Percentiles rank a stretch among this genome's conserved stretches.
Evolutionary conservation across 1,140 invertebrate genomes (phyloP).

Genomic region (Drosophila novamexicana): DNA sequence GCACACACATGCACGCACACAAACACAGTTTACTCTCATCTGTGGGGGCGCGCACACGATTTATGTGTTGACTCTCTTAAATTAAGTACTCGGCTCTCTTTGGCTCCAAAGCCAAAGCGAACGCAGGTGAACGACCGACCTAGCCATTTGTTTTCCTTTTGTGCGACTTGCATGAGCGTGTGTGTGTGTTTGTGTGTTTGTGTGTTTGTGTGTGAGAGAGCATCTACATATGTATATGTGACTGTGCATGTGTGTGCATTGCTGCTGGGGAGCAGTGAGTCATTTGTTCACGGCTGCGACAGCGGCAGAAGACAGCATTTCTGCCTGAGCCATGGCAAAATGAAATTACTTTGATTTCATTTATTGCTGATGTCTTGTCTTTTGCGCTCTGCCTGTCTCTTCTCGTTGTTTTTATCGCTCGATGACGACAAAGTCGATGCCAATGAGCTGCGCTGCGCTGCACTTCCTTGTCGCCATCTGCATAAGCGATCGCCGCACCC

Average conservation of each 20-base stretch:
- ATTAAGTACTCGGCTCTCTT: slow-evolving; percentile 29
- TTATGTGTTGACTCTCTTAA: slow-evolving; percentile 33
- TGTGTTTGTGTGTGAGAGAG: slow-evolving; percentile 30
- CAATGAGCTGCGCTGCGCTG: slow-evolving; percentile 24
- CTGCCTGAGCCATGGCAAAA: slow-evolving; percentile 23
- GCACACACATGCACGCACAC: slow-evolving; percentile 30
- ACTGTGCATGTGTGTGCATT: slow-evolving; percentile 36
- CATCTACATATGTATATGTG: slow-evolving; percentile 23
- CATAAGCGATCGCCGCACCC: slow-evolving; percentile 34
- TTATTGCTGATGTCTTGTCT: slow-evolving; percentile 51
- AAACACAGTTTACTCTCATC: slow-evolving; percentile 22
- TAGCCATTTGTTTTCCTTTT: slow-evolving; percentile 84
- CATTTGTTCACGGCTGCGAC: slow-evolving; percentile 55
- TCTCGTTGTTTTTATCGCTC: slow-evolving; percentile 6
- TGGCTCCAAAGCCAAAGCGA: slow-evolving; percentile 45
- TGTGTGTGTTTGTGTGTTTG: slow-evolving; percentile 29
- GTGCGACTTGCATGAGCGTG: slow-evolving; percentile 49
- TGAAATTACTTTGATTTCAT: slow-evolving; percentile 72
- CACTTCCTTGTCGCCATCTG: slow-evolving; percentile 29
- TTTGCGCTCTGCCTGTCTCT: slow-evolving; percentile 12
- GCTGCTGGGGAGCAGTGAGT: slow-evolving; percentile 73
- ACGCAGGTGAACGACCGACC: slow-evolving; percentile 84
- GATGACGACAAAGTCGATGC: slow-evolving; percentile 30
- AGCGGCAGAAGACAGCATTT: slow-evolving; percentile 1
- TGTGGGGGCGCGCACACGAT: slow-evolving; percentile 44